A percentile compares a stretch with the other conserved stretches of the same genome.
Conservation (phyloP, 1,140 invertebrate species). For the Agrypnia vestita region DNA sequence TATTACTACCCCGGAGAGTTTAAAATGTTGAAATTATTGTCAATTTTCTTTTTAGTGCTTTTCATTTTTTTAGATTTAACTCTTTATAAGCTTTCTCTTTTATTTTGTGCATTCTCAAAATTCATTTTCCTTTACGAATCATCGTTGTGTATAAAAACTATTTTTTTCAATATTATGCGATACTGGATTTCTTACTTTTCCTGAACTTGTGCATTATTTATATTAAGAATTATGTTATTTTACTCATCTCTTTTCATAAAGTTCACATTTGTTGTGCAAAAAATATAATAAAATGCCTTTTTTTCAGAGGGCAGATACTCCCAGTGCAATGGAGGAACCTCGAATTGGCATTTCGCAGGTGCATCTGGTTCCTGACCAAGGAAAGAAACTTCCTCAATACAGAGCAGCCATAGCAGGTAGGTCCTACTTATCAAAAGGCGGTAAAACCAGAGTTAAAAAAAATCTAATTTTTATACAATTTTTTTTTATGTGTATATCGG, state of each 20-base stretch:
- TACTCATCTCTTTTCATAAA: neutral
- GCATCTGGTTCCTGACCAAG: conserved; percentile 70
- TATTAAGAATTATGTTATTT: neutral
- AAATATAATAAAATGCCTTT: neutral
- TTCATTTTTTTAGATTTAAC: neutral
- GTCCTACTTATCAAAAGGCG: conserved; percentile 7
- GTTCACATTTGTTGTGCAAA: neutral
- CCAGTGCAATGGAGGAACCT: conserved; percentile 64
- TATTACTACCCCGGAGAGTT: neutral
- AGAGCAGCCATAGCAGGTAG: conserved; percentile 77
- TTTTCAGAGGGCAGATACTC: conserved; percentile 20
- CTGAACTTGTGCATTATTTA: neutral
- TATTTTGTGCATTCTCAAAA: too few relatives aligned
- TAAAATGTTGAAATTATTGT: neutral
- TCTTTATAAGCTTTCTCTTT: neutral
- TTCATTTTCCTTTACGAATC: neutral
- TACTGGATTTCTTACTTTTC: neutral
- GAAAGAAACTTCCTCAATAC: conserved; percentile 79
- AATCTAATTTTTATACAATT: too few relatives aligned
- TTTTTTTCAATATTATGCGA: neutral
- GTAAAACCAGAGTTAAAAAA: too few relatives aligned
- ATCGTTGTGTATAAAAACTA: neutral
- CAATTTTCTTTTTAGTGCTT: neutral
- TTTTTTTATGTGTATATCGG: too few relatives aligned
- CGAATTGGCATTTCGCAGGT: conserved; percentile 74